Evolutionary conservation across 2,113 vertebrate species (phyloP).

Genomic region (Oncorhynchus kisutch): DNA sequence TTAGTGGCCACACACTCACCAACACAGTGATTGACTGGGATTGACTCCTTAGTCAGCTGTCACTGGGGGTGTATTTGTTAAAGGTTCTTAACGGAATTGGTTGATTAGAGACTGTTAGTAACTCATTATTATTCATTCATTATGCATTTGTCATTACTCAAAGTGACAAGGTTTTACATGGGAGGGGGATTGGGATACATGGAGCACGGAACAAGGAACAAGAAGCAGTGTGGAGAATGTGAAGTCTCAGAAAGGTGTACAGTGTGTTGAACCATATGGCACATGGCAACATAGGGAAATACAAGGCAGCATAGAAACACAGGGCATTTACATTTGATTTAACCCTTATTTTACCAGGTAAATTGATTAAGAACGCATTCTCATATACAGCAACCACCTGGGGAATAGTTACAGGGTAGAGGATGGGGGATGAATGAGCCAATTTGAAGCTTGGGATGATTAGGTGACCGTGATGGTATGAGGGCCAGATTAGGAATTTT

Average conservation of each 20-base stretch:
- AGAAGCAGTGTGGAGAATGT: conserved; percentile 8
- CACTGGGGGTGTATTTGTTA: neutral
- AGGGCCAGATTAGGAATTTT: no score
- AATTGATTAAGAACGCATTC: no score
- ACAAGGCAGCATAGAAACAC: neutral
- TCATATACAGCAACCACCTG: no score
- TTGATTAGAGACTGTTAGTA: neutral
- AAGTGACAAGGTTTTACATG: neutral
- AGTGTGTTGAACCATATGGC: no score
- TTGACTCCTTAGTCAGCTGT: conserved; percentile 33
- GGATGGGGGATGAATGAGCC: no score
- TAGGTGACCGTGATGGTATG: no score
- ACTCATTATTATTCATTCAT: neutral
- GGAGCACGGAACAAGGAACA: neutral
- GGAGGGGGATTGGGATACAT: neutral
- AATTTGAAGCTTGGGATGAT: no score
- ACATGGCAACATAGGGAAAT: neutral
- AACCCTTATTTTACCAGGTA: no score
- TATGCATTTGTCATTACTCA: conserved; percentile 1
- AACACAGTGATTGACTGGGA: conserved; percentile 38
- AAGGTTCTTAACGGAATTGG: neutral
- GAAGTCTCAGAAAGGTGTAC: neutral
- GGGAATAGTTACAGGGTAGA: no score
- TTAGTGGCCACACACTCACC: conserved; percentile 41
- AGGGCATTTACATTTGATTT: no score